phyloP scores from a whole-genome alignment of 2,113 vertebrate genomes.

The Coracopsis vasa region DNA sequence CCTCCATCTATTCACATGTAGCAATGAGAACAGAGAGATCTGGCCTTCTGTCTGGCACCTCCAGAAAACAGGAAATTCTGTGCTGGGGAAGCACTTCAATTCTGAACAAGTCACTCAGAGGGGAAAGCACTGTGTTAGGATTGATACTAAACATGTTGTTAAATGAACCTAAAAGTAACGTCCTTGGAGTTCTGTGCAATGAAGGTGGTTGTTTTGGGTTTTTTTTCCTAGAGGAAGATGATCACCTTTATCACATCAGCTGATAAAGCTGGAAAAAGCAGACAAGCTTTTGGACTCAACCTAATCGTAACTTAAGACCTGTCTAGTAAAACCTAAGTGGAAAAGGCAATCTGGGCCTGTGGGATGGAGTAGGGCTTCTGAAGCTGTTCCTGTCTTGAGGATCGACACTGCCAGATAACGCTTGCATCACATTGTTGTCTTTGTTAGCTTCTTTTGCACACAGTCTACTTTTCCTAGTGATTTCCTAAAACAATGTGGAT shows the following conservation, averaged over 20 bases:
- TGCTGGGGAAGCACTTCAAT: neutral
- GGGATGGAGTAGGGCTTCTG: neutral
- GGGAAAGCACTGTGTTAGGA: neutral
- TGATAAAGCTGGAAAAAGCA: neutral
- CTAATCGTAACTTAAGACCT: neutral
- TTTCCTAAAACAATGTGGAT: neutral
- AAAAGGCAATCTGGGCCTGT: neutral
- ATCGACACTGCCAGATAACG: too few relatives aligned
- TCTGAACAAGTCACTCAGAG: neutral
- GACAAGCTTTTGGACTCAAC: neutral
- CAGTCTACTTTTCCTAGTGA: neutral
- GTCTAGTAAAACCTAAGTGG: neutral
- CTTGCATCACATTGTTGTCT: neutral
- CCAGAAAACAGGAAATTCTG: neutral
- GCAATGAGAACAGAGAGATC: too few relatives aligned
- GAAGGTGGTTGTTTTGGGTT: neutral
- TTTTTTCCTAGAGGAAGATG: neutral
- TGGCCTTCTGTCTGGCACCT: neutral
- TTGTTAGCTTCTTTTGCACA: neutral
- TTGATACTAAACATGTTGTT: neutral
- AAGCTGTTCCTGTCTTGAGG: neutral
- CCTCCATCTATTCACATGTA: neutral
- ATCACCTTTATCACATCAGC: neutral
- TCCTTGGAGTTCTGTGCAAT: neutral
- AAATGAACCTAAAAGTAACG: neutral